A percentile compares a stretch with the other conserved stretches of the same genome.
These are phyloP conservation scores for Brachionus rubens DNA, from an alignment of 1,140 invertebrate genomes.

Conservation along the genomic window DNA sequence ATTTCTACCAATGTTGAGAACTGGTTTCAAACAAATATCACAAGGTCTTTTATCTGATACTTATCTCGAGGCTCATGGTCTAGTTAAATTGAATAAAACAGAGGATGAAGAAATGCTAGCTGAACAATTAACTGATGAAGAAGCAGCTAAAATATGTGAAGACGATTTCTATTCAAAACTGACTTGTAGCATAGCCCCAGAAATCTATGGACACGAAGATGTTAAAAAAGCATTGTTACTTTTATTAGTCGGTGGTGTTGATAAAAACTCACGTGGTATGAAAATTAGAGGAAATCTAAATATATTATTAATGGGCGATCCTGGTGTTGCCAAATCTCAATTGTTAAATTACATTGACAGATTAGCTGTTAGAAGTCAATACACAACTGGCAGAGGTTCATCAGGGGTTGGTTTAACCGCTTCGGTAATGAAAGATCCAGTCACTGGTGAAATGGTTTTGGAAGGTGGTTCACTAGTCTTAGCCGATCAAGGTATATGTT, in stretches of 20 bases:
- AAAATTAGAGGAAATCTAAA: conserved; percentile 86
- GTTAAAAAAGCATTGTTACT: conserved; percentile 93
- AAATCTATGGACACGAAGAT: conserved; percentile 97
- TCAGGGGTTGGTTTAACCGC: conserved; percentile 96
- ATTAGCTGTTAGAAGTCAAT: conserved; percentile 84
- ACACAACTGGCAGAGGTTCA: conserved; percentile 93
- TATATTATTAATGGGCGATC: conserved; percentile 98
- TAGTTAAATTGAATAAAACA: conserved; percentile 68
- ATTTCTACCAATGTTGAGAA: conserved; percentile 64
- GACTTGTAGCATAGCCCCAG: conserved; percentile 88
- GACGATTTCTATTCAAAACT: conserved; percentile 82
- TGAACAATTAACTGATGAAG: conserved; percentile 72
- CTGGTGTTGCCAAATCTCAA: conserved; percentile 98
- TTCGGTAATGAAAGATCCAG: conserved; percentile 91
- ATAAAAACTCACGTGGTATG: conserved; percentile 71
- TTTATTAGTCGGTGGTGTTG: conserved; percentile 89
- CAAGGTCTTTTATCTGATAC: conserved; percentile 88
- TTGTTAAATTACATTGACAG: conserved; percentile 89
- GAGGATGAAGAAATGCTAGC: conserved; percentile 68
- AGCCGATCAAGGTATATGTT: conserved; percentile 93
- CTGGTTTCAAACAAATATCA: conserved; percentile 73
- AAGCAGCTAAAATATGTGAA: conserved; percentile 56
- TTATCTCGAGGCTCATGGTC: conserved; percentile 83
- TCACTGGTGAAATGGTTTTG: conserved; percentile 93
- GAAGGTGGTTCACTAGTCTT: conserved; percentile 97